Conservation (phyloP, 2,797 vertebrate genomes). For the Tapera naevia region DNA sequence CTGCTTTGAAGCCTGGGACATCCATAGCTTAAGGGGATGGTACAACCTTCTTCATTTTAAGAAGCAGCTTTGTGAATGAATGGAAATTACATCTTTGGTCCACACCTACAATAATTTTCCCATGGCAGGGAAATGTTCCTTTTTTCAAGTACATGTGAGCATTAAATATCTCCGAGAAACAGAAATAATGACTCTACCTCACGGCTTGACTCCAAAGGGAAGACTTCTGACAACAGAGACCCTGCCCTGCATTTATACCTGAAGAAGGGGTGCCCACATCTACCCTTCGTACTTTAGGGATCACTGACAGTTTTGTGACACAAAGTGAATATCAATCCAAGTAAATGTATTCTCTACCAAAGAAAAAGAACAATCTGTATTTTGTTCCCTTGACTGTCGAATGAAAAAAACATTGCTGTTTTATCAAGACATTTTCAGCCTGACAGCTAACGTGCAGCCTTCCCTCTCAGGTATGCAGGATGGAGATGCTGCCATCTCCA, state of each 20-base stretch:
- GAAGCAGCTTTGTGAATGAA: neutral
- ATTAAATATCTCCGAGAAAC: neutral
- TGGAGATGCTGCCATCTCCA: neutral
- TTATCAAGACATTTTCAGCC: neutral
- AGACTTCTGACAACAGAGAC: neutral
- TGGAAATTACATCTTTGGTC: neutral
- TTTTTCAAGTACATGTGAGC: neutral
- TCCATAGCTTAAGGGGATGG: neutral
- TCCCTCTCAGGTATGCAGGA: accelerated
- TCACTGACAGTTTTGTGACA: neutral
- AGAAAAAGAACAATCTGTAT: neutral
- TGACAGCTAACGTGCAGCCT: neutral
- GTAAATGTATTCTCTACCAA: neutral
- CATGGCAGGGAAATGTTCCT: neutral
- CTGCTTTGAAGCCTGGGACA: constrained; percentile 16
- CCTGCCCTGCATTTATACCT: neutral
- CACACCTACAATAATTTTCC: neutral
- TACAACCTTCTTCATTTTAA: neutral
- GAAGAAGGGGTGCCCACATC: neutral
- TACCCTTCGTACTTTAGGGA: neutral
- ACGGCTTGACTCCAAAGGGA: neutral
- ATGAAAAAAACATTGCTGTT: neutral
- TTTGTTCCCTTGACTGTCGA: neutral
- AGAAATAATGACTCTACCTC: neutral
- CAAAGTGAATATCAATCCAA: accelerated